phyloP scores from a whole-genome alignment of 2,888 invertebrate species.

The Euzetes globulus region DNA sequence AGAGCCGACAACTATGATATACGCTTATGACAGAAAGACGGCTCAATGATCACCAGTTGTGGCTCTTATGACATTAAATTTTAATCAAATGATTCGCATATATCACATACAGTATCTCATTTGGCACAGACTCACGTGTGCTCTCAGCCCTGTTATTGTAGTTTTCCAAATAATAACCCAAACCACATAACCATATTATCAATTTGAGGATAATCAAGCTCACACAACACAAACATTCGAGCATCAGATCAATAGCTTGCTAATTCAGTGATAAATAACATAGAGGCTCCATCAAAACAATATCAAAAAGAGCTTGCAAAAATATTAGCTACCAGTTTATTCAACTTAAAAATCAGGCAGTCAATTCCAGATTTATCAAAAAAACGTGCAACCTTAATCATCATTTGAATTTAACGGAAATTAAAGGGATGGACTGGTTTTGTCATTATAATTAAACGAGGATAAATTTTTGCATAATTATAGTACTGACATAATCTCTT shows the following conservation, averaged over 20 bases:
- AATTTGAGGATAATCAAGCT: no score
- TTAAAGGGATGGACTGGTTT: neutral
- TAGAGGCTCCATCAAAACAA: no score
- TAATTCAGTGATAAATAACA: no score
- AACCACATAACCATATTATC: no score
- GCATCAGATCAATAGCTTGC: neutral
- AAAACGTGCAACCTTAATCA: neutral
- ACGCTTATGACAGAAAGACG: constrained; percentile 4
- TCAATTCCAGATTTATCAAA: neutral
- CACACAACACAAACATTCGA: neutral
- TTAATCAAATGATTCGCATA: constrained; percentile 10
- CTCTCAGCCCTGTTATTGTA: neutral
- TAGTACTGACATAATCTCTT: no score
- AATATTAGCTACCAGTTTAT: no score
- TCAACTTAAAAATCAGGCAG: neutral
- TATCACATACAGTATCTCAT: neutral
- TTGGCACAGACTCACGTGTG: neutral
- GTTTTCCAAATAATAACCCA: neutral
- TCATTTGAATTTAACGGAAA: neutral
- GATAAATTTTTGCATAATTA: neutral
- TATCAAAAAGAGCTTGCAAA: no score
- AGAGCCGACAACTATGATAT: constrained; percentile 23
- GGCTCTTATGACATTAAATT: constrained; percentile 19
- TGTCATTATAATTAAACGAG: constrained; percentile 22
- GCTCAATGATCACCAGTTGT: constrained; percentile 26